Percentiles rank a stretch among this genome's conserved stretches.
Conservation (phyloP, 2,888 invertebrate genomes). For the Macrophya annulata region DNA sequence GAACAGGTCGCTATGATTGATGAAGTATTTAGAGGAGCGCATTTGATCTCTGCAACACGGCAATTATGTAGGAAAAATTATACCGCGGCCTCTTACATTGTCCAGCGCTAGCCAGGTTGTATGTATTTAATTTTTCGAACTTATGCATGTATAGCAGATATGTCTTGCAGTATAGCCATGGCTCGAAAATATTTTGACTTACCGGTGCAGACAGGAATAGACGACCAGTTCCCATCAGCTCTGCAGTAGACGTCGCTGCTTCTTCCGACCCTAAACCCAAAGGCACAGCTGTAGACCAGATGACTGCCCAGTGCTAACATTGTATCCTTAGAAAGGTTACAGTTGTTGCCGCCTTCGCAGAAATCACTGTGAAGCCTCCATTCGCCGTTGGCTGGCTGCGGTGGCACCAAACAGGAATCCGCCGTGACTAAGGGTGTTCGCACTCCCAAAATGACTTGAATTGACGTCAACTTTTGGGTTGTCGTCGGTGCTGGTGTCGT, state of each 20-base stretch:
- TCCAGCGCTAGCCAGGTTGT: too few species aligned
- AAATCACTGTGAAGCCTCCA: background rate
- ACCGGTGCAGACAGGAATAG: background rate
- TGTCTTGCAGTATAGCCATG: background rate
- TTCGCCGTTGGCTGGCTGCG: background rate
- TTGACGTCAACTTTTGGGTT: background rate
- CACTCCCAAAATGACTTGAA: background rate
- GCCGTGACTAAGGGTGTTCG: background rate
- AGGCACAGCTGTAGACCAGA: background rate
- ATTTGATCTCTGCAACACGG: conserved; percentile 29
- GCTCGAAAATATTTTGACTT: background rate
- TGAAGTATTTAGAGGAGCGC: conserved; percentile 63
- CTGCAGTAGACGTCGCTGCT: conserved; percentile 3
- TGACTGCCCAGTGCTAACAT: background rate
- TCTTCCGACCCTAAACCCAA: background rate
- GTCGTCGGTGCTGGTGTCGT: background rate
- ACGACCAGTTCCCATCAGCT: background rate
- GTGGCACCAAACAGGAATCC: background rate
- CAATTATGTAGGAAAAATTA: too few species aligned
- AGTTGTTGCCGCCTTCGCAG: background rate
- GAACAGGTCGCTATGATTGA: conserved; percentile 68
- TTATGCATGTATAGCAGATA: too few species aligned
- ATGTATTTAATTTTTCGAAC: too few species aligned
- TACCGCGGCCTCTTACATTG: too few species aligned
- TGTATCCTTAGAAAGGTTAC: background rate